phyloP scores from a whole-genome alignment of 2,888 invertebrate species.

The Rhopalosiphum nymphaeae region DNA sequence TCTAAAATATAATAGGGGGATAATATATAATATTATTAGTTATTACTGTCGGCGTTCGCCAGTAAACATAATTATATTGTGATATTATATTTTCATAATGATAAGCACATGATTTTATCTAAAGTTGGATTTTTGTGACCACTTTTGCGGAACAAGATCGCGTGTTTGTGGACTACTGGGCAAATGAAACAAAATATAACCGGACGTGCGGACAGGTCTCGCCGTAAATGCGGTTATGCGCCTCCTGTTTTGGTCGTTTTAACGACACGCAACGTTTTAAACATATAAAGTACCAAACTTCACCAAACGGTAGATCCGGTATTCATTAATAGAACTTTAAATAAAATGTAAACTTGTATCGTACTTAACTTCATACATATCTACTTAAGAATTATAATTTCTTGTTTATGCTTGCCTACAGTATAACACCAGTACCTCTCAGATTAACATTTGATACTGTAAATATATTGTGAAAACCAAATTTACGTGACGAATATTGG shows the following conservation, averaged over 20 bases:
- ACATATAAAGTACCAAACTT: not conserved
- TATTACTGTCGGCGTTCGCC: constrained; percentile 43
- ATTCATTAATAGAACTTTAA: not conserved
- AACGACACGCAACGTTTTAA: constrained; percentile 8
- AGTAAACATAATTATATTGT: constrained; percentile 54
- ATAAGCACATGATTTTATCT: constrained; percentile 56
- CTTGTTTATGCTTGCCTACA: not conserved
- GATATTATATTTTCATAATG: constrained; percentile 48
- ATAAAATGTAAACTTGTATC: not conserved
- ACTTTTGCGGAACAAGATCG: constrained; percentile 65
- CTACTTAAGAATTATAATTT: not conserved
- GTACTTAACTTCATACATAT: not conserved
- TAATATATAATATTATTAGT: not conserved
- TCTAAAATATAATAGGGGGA: not conserved
- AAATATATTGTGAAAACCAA: not conserved
- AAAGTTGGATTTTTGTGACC: constrained; percentile 57
- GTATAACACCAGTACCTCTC: not conserved
- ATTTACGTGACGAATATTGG: not conserved
- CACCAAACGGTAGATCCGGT: constrained; percentile 19
- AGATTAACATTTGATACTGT: not conserved
- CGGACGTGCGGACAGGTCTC: constrained; percentile 52
- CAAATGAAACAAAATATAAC: constrained; percentile 47
- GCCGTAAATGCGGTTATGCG: constrained; percentile 37
- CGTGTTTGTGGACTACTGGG: constrained; percentile 39
- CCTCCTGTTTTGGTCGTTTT: constrained; percentile 41